Conservation (phyloP, 2,797 vertebrate species). For the Discoglossus pictus region DNA sequence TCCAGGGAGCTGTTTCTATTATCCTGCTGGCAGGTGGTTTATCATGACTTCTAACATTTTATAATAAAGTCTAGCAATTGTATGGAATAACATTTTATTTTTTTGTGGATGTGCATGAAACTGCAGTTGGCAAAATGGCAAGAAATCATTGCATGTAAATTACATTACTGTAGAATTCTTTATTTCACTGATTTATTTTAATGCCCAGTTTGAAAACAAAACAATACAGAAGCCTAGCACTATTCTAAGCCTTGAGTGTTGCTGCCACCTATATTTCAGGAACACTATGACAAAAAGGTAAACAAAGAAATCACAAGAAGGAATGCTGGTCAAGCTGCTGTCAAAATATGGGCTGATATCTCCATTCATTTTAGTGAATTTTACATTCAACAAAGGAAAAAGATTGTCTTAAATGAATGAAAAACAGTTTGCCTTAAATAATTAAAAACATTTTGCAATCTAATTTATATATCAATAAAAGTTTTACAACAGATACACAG, state of each 20-base stretch:
- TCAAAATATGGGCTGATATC: not conserved
- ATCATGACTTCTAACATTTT: conserved; percentile 49
- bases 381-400: too few relatives aligned
- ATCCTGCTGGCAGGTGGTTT: conserved; percentile 49
- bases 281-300: conserved; percentile 51
- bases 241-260: conserved; percentile 68
- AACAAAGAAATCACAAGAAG: conserved; percentile 53
- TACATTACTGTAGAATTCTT: conserved; percentile 24
- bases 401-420: too few relatives aligned
- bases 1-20: conserved; percentile 47
- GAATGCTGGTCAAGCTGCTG: conserved; percentile 9
- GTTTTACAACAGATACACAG: too few relatives aligned
- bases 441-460: too few relatives aligned
- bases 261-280: conserved; percentile 72
- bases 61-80: conserved; percentile 45
- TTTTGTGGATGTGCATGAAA: conserved; percentile 42
- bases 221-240: conserved; percentile 1
- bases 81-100: conserved; percentile 44
- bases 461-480: too few relatives aligned
- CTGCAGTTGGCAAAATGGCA: conserved; percentile 22
- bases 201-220: conserved; percentile 2
- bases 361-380: too few relatives aligned
- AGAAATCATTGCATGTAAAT: conserved; percentile 43
- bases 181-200: conserved; percentile 22
- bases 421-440: too few relatives aligned